These are phyloP conservation scores for Lipophrys pholis DNA, from an alignment of 2,113 vertebrate genomes.

Conservation along the genomic window DNA sequence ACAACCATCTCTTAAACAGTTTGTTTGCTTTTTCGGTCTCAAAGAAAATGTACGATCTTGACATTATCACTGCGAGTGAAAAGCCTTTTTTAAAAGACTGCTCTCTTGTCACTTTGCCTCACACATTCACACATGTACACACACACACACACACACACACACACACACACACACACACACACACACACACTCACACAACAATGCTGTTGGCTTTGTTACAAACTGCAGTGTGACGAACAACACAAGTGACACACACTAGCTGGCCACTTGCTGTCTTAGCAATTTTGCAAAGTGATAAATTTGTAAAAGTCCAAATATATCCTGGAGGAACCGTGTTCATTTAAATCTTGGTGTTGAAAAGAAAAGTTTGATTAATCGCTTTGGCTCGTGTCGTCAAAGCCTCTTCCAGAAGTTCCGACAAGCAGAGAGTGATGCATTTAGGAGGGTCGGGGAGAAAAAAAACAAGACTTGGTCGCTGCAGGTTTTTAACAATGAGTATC, in stretches of 20 bases:
- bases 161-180: conserved; percentile 25
- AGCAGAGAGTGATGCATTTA: conserved; percentile 49
- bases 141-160: conserved; percentile 32
- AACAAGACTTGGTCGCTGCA: conserved; percentile 55
- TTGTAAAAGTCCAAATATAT: not conserved
- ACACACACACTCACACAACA: conserved; percentile 32
- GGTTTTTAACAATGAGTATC: conserved; percentile 76
- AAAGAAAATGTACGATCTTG: not conserved
- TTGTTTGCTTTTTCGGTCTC: not conserved
- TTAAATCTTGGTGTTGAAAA: not conserved
- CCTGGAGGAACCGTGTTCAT: not conserved
- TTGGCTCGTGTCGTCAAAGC: conserved; percentile 39
- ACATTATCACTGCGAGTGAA: not conserved
- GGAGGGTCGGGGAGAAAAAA: conserved; percentile 14
- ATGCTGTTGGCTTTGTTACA: conserved; percentile 47
- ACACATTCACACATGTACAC: conserved; percentile 24
- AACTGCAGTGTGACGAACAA: conserved; percentile 7
- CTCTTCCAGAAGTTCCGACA: conserved; percentile 49
- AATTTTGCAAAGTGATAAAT: not conserved
- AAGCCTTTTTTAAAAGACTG: not conserved
- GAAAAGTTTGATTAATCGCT: conserved; percentile 39
- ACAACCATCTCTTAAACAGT: not conserved
- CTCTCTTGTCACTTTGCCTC: conserved; percentile 6
- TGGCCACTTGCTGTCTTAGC: not conserved
- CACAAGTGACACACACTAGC: not conserved